Base-by-base conservation (phyloP, 2,113 vertebrate genomes). In the Embiotoca jacksoni region DNA sequence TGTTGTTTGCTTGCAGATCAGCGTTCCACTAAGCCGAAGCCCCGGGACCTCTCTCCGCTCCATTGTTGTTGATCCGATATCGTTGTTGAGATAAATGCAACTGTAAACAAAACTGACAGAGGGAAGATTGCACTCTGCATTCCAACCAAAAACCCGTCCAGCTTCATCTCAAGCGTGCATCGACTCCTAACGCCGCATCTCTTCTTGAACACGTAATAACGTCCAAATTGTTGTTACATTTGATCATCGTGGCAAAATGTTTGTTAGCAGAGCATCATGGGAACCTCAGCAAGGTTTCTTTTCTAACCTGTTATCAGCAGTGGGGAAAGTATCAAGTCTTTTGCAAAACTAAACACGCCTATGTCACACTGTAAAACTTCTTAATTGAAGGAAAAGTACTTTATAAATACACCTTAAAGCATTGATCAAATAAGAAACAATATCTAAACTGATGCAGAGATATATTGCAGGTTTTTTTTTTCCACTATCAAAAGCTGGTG, bases 61-160 rank as follows among this genome's bases (percentile, higher is more conserved):
- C 69, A 36, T 56, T 36, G 60, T 82, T 80, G 82, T 64, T 60
- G 68, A 81, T 78, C 69, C 10, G 57, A 85, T 84, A 68, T 62
- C 23, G 30, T 66, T 58, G 72, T 69, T 67, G 69, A 72, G 77
- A 86, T 86, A 72, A 75, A 84, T n/a, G 44, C 55, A 59, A 47
- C n/a, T 57, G 44, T 82, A 89, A 91, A 89, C 85, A 83, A 52
- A 67, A 63, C 77, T 56, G 81, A 85, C 76, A 65, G 68, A 75
- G 73, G 0, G 39, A 72, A 67, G 63, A 75, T 58, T 80, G 65
- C 57, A 52, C 15, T 47, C 72, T 58, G 46, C 78, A 55, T 89
- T 87, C 82, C 77, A 64, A 31, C 46, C 52, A 3, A 49, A 23
- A 73, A 30, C 56, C 16, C 73, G 16, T n/a, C 57, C 67, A 69